phyloP scores from a whole-genome alignment of 2,888 invertebrate species.

The Philonicus albiceps region DNA sequence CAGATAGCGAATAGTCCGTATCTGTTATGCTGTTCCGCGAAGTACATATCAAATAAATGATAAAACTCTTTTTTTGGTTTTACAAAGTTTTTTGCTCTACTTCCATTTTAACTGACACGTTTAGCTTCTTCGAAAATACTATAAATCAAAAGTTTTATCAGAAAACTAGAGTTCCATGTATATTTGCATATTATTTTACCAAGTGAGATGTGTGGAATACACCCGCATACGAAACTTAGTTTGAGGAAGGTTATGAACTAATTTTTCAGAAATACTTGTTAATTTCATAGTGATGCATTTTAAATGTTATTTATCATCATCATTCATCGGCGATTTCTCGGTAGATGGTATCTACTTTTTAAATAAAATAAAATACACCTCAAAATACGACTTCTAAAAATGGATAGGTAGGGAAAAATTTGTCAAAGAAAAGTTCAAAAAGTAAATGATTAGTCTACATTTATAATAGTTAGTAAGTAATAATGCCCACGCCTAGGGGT shows the following conservation, averaged over 20 bases:
- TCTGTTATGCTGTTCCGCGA: background rate
- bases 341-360: no score
- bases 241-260: background rate
- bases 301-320: background rate
- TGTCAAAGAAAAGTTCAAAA: background rate
- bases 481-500: background rate
- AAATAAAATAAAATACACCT: no score
- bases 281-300: no score
- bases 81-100: background rate
- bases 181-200: background rate
- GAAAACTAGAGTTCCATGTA: background rate
- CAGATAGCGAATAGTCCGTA: background rate
- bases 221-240: background rate
- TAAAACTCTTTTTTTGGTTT: background rate
- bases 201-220: background rate
- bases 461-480: no score
- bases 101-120: background rate
- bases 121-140: background rate
- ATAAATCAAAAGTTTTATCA: background rate
- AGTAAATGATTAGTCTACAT: background rate
- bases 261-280: no score
- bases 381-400: no score
- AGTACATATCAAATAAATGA: background rate
- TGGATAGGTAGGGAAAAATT: no score
- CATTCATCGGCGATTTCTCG: no score